Percentiles rank a stretch among this genome's conserved stretches.
phyloP scores from a whole-genome alignment of 2,113 vertebrate genomes.

The Felis catus region DNA sequence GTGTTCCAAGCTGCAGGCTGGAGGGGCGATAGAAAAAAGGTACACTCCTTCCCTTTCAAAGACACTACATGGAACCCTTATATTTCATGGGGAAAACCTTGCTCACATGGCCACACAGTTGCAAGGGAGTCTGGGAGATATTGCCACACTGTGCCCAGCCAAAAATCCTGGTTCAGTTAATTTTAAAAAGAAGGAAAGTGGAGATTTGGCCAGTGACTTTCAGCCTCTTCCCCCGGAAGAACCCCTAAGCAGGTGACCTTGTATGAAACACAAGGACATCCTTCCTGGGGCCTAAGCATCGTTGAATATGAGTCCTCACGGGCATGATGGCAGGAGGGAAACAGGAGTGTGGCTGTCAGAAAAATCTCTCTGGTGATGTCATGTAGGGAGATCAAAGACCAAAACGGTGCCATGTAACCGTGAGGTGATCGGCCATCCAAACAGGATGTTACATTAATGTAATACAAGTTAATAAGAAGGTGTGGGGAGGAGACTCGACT shows the following conservation, averaged over 20 bases:
- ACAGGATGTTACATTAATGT: neutral
- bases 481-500: neutral
- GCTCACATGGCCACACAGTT: neutral
- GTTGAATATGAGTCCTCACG: too few relatives aligned
- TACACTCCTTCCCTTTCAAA: neutral
- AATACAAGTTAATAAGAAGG: neutral
- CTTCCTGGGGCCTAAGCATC: neutral
- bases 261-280: neutral
- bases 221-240: neutral
- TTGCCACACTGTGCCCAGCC: rapidly evolving
- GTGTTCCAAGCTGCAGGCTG: neutral
- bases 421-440: neutral
- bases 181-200: neutral
- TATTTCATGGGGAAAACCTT: neutral
- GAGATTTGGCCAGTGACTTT: neutral
- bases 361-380: neutral
- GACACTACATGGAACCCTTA: too few relatives aligned
- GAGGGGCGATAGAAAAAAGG: neutral
- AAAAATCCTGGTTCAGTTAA: neutral
- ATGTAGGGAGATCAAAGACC: neutral
- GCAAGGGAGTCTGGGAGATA: neutral
- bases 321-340: neutral
- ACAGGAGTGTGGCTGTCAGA: neutral
- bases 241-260: neutral
- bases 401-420: too few relatives aligned